Conservation (phyloP, 1,140 invertebrate genomes). For the Zaprionus taronus region DNA sequence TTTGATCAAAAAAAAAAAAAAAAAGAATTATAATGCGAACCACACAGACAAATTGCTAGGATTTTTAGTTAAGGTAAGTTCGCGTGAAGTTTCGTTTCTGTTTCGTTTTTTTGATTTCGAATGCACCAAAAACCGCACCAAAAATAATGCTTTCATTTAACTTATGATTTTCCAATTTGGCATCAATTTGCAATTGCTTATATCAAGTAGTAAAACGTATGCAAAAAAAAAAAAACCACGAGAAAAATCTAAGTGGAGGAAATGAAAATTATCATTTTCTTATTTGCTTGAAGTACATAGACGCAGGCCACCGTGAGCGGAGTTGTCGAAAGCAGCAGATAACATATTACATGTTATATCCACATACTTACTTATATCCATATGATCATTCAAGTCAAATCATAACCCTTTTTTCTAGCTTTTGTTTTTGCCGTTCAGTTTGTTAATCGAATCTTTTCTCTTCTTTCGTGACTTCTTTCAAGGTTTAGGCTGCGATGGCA, state of each 20-base stretch:
- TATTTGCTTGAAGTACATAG: constrained; percentile 27
- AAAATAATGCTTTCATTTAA: constrained; percentile 54
- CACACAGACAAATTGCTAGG: constrained; percentile 64
- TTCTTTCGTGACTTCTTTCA: constrained; percentile 24
- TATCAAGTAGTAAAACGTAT: neutral
- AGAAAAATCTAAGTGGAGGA: neutral
- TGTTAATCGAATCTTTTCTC: constrained; percentile 20
- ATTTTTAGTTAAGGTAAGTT: constrained; percentile 76
- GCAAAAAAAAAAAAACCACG: neutral
- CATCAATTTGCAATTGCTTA: constrained; percentile 27
- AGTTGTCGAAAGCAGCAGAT: neutral
- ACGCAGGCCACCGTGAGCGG: constrained; percentile 17
- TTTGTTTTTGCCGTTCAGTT: neutral
- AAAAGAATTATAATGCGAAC: constrained; percentile 51
- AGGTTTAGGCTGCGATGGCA: constrained; percentile 58
- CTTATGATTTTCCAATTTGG: constrained; percentile 17
- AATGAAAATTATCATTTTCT: constrained; percentile 14
- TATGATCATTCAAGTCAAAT: constrained; percentile 26
- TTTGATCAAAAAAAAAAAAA: constrained; percentile 24
- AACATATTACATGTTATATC: neutral
- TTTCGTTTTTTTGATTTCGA: constrained; percentile 39
- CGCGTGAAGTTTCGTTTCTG: constrained; percentile 57
- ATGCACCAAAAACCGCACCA: constrained; percentile 73
- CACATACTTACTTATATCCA: neutral
- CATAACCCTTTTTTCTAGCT: neutral